Evolutionary conservation across 2,113 vertebrate species (phyloP), one percentile per base, ranked within the genome.

Genomic region (Pomatorhinus ruficollis): DNA sequence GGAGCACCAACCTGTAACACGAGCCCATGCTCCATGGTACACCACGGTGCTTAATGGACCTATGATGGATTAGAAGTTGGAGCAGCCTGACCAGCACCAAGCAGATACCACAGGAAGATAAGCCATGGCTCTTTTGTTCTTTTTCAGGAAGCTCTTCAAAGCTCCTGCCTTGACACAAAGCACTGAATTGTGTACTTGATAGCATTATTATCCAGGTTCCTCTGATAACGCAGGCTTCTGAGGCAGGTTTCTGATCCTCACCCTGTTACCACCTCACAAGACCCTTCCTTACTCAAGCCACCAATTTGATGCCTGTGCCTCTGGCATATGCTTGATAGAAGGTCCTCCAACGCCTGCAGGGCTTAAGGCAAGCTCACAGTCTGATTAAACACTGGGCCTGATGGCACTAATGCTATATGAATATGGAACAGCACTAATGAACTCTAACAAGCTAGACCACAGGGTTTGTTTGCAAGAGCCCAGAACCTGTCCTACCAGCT

Each of bases 401-500:
- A 72, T 18, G 23, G 79, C 1, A 1, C 44, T 96, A 96, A 96
- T 95, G 80, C 79, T 84, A 20, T 68, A 93, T 96, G 95, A 95
- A 96, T 96, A 96, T 90, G 85, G 75, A 97, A 90, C 44, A 80
- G 59, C 68, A n/a, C 15, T 88, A 87, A 94, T 61, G 72, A 92
- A 63, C 65, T 63, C 42, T 64, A 87, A 93, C 0, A 4, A 93
- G 83, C 63, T 54, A 78, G 47, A 81, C 87, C 91, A 74, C 3
- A 3, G 76, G 64, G 52, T 39, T 69, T 86, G 65, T 76, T 77
- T 86, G 65, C 76, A 74, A 10, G 72, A 86, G 72, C 68, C 53
- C 92, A 83, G 83, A 97, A 97, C 95, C 95, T 76, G 96, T 95
- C 90, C 68, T 95, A 94, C 93, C 92, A 64, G 96, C 93, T 93